Evolutionary conservation across 1,140 invertebrate genomes (phyloP), one percentile per base, ranked within the genome.

Genomic region (Adelges cooleyi): DNA sequence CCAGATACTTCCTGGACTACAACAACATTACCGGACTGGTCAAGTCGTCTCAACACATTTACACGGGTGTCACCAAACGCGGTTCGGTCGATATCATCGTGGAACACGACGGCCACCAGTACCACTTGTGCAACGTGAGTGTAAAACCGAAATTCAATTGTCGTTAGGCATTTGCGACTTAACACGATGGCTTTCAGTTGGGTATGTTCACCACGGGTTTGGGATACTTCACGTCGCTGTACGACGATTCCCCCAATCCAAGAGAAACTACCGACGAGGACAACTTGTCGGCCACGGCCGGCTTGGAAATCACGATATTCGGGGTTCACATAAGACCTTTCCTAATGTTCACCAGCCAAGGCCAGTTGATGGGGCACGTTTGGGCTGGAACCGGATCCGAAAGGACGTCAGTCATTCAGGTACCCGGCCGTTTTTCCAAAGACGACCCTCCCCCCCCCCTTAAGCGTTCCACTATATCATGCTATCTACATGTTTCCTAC

Each of bases 301-400:
- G 91, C 23, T 88, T 95, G 83, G 86, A 91, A 72, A 77, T 94
- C 2, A 82, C 82, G 1, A 76, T 94, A 1, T 75, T 91, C 49
- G 89, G 86, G 17, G 84, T 88, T 0, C 81, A 89, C 66, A 74
- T 93, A 10, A 76, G 90, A 51, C 90, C 91, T 0, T 86, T 92
- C 67, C 79, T 87, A 15, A 93, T 95, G 71, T 95, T 95, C 74
- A 81, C 78, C 2, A 88, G 90, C 0, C 86, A 90, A 71, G 80
- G 84, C 1, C 89, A 92, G 72, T 76, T 95, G 0, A 92, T 94
- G 90, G 83, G 89, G 0, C 89, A 92, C 69, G 85, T 93, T 4
- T 94, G 90, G 89, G 85, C 86, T 1, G 87, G 88, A 1, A 87
- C 84, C 3, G 89, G 82, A 2, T 89, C 86, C 1, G 87, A 92